phyloP scores from a whole-genome alignment of 2,888 invertebrate genomes.

The Epirrhoe tristata region DNA sequence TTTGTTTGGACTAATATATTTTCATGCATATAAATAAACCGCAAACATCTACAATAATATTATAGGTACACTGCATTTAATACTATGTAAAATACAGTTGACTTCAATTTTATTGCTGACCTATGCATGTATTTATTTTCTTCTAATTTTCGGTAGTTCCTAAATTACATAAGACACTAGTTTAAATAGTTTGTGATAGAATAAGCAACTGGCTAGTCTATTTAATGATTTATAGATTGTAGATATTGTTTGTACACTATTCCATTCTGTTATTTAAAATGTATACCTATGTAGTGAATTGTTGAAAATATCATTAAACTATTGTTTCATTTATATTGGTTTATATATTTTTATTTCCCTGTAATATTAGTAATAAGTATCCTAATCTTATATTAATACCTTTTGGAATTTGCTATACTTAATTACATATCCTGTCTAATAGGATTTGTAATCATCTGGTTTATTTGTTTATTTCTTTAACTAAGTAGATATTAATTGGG shows the following conservation, averaged over 20 bases:
- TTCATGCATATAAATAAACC: not conserved
- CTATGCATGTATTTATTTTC: constrained; percentile 11
- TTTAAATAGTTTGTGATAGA: constrained; percentile 34
- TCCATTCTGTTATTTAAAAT: constrained; percentile 34
- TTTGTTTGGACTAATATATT: constrained; percentile 11
- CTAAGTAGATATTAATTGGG: constrained; percentile 77
- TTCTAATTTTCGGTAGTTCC: constrained; percentile 26
- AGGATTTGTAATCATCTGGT: constrained; percentile 11
- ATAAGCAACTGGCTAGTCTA: constrained; percentile 41
- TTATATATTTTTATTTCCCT: constrained; percentile 1
- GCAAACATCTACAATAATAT: constrained; percentile 5
- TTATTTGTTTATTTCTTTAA: constrained; percentile 63
- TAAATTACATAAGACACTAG: constrained; percentile 21
- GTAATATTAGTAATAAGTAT: not conserved
- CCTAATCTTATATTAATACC: too few relatives aligned
- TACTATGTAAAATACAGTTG: not conserved
- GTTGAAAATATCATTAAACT: constrained; percentile 46
- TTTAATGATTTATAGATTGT: constrained; percentile 32
- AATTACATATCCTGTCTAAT: not conserved
- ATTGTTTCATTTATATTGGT: constrained; percentile 32
- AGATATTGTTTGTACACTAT: constrained; percentile 28
- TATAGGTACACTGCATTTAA: constrained; percentile 28
- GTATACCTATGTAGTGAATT: constrained; percentile 38
- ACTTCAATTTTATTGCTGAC: constrained; percentile 6
- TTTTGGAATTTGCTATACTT: not conserved